Conservation (phyloP, 2,888 invertebrate species). For the Campopleginae sp. region DNA sequence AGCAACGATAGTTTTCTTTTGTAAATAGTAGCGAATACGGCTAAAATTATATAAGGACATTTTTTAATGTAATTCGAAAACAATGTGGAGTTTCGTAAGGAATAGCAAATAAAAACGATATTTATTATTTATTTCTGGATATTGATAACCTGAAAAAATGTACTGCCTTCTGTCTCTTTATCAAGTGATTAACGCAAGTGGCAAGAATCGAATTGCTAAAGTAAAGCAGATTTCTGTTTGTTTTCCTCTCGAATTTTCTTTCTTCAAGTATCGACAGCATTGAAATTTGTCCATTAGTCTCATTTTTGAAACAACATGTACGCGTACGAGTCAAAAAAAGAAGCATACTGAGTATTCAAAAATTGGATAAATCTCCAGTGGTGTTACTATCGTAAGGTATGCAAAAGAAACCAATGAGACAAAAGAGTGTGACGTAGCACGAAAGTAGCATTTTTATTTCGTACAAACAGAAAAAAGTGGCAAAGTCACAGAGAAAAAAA, state of each 20-base stretch:
- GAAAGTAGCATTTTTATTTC: not conserved
- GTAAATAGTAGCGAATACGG: conserved; percentile 44
- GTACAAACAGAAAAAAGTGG: not conserved
- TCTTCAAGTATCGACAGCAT: not conserved
- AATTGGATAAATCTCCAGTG: conserved; percentile 6
- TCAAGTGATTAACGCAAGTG: not conserved
- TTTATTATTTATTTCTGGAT: not conserved
- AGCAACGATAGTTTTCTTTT: conserved; percentile 12
- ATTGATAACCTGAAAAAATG: not conserved
- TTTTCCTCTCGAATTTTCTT: not conserved
- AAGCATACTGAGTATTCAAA: not conserved
- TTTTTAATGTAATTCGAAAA: not conserved
- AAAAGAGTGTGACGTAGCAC: not conserved
- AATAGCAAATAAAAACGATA: not conserved
- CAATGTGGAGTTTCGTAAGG: not conserved
- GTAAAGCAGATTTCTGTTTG: not conserved
- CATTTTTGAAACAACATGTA: not conserved
- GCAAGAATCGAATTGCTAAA: not conserved
- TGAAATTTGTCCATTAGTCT: not conserved
- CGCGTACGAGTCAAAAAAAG: not conserved
- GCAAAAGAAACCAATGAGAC: not conserved
- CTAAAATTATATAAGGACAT: not conserved
- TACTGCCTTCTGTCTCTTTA: not conserved
- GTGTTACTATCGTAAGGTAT: not conserved
- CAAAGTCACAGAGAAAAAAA: not conserved